These are phyloP conservation scores for Naso thynnoides DNA, from an alignment of 2,797 vertebrate species.

Conservation along the genomic window DNA sequence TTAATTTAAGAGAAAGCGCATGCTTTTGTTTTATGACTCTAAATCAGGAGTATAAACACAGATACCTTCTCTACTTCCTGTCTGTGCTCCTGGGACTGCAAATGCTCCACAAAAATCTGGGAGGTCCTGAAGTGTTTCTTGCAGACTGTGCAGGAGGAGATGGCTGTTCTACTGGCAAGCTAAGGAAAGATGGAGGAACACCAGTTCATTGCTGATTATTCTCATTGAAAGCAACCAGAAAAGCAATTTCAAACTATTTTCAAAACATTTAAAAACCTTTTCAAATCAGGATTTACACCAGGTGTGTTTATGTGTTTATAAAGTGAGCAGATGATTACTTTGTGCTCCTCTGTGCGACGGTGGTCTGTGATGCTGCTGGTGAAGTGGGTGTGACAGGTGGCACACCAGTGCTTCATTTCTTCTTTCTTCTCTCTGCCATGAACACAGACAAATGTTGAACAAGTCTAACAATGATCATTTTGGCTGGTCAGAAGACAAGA, in stretches of 20 bases:
- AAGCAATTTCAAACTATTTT: neutral
- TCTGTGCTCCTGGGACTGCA: constrained; percentile 92
- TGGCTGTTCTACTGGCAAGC: constrained; percentile 88
- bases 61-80: constrained; percentile 89
- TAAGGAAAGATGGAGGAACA: constrained; percentile 61
- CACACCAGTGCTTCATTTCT: constrained; percentile 90
- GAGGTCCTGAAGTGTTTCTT: constrained; percentile 93
- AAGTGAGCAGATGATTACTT: constrained; percentile 82
- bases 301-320: neutral
- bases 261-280: neutral
- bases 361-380: constrained; percentile 89
- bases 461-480: neutral
- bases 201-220: neutral
- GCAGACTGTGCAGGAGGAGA: constrained; percentile 93
- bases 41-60: neutral
- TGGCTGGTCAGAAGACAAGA: neutral
- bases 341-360: constrained; percentile 91
- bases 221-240: neutral
- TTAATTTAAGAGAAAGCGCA: neutral
- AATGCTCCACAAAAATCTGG: constrained; percentile 93
- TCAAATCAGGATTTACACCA: neutral
- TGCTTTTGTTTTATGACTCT: neutral
- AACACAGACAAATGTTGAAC: neutral
- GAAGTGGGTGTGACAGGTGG: constrained; percentile 92
- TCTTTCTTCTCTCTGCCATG: constrained; percentile 86